A percentile compares a stretch with the other conserved stretches of the same genome.
Conservation (phyloP, 2,113 vertebrate species). For the Tyrannus savana region DNA sequence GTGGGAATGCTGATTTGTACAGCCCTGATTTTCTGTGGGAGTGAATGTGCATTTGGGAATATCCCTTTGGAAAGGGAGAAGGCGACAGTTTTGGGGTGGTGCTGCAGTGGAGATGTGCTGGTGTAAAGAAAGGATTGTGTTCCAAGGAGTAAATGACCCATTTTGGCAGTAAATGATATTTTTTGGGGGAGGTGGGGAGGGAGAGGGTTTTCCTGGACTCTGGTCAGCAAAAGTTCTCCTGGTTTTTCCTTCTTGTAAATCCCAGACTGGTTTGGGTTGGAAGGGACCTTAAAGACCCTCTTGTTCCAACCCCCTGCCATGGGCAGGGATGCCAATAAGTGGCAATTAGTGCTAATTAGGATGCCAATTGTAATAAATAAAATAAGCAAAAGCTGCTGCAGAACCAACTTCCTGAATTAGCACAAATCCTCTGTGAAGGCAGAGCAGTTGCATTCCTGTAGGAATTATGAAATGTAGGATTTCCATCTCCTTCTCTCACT, state of each 20-base stretch:
- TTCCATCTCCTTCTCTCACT: neutral
- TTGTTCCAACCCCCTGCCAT: neutral
- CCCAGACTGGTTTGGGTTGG: neutral
- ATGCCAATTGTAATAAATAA: neutral
- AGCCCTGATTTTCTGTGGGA: neutral
- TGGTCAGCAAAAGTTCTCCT: neutral
- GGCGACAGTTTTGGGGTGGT: neutral
- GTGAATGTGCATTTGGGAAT: rapidly evolving
- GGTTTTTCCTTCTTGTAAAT: neutral
- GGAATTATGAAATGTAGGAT: neutral
- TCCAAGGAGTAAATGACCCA: neutral
- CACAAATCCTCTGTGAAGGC: too few relatives aligned
- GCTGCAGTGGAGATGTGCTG: neutral
- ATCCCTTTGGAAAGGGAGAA: neutral
- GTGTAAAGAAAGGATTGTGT: neutral
- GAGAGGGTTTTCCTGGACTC: neutral
- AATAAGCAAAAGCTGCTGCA: neutral
- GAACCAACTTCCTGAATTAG: neutral
- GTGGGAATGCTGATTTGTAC: neutral
- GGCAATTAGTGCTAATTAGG: neutral
- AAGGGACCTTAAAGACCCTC: neutral
- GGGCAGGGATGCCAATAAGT: neutral
- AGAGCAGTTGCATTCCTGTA: neutral
- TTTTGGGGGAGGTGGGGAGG: too few relatives aligned
- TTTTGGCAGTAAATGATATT: neutral